Conservation (phyloP, 2,888 invertebrate genomes). For the Tachina lurida region DNA sequence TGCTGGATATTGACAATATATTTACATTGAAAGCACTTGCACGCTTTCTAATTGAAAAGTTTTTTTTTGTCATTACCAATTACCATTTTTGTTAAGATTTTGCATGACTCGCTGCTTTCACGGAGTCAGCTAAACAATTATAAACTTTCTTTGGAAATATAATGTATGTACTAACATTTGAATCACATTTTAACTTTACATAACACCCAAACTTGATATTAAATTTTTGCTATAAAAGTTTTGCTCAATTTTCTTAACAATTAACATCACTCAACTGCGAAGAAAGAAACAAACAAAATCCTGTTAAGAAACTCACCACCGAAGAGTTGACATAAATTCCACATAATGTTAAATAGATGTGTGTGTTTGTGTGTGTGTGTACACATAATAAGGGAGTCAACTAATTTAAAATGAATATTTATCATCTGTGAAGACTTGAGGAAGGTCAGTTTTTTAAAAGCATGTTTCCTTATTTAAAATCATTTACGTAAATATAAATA, state of each 20-base stretch:
- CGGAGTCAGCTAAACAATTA: no score
- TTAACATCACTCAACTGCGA: conserved; percentile 31
- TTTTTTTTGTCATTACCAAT: no score
- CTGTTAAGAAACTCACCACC: conserved; percentile 28
- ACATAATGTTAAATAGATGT: conserved; percentile 23
- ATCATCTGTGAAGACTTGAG: conserved; percentile 39
- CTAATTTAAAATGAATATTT: conserved; percentile 33
- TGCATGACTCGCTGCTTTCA: no score
- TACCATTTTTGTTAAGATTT: no score
- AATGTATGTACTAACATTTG: no score
- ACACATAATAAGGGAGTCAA: conserved; percentile 45
- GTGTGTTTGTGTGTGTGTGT: no score
- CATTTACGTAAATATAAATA: background rate
- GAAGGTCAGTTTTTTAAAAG: conserved; percentile 55
- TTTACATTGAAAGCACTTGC: no score
- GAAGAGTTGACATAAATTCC: conserved; percentile 13
- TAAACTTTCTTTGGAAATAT: no score
- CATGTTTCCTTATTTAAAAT: background rate
- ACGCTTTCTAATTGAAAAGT: no score
- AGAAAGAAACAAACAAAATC: background rate
- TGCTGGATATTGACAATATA: no score
- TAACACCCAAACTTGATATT: background rate
- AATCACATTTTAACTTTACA: conserved; percentile 19
- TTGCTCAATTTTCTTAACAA: background rate
- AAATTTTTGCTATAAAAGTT: background rate